A percentile compares a stretch with the other conserved stretches of the same genome.
phyloP scores from a whole-genome alignment of 2,888 invertebrate species.

The Chesias legatella region DNA sequence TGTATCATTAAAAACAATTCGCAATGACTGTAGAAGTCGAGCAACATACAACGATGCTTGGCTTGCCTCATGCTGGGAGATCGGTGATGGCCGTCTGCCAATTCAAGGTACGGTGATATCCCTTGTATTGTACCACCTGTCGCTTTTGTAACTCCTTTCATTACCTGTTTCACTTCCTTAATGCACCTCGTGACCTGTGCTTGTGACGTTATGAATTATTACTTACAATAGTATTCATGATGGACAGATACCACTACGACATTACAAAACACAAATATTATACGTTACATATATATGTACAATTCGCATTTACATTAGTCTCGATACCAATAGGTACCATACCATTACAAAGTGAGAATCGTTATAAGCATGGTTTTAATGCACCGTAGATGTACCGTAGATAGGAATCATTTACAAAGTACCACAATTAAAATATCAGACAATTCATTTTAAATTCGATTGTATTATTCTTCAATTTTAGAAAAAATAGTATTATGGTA shows the following conservation, averaged over 20 bases:
- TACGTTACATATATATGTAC: too few species aligned
- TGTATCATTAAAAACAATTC: not conserved
- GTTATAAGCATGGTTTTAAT: not conserved
- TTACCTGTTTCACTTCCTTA: constrained; percentile 23
- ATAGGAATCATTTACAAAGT: not conserved
- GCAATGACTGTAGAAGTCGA: constrained; percentile 12
- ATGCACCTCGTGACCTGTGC: constrained; percentile 25
- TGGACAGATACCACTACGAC: too few species aligned
- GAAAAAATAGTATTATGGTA: too few species aligned
- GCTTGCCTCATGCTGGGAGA: constrained; percentile 63
- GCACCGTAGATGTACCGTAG: not conserved
- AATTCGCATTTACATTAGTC: too few species aligned
- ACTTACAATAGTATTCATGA: not conserved
- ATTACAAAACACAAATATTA: too few species aligned
- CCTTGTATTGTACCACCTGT: constrained; percentile 35
- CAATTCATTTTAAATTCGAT: too few species aligned
- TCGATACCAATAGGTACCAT: too few species aligned
- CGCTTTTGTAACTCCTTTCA: constrained; percentile 42
- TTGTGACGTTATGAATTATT: not conserved
- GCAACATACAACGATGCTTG: constrained; percentile 46
- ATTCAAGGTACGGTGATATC: constrained; percentile 50
- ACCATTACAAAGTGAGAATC: too few species aligned
- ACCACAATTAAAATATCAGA: too few species aligned
- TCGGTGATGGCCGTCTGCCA: constrained; percentile 35
- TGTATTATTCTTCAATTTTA: too few species aligned